A percentile compares a stretch with the other conserved stretches of the same genome.
Conservation (phyloP, 2,113 vertebrate species). For the Eptesicus fuscus region DNA sequence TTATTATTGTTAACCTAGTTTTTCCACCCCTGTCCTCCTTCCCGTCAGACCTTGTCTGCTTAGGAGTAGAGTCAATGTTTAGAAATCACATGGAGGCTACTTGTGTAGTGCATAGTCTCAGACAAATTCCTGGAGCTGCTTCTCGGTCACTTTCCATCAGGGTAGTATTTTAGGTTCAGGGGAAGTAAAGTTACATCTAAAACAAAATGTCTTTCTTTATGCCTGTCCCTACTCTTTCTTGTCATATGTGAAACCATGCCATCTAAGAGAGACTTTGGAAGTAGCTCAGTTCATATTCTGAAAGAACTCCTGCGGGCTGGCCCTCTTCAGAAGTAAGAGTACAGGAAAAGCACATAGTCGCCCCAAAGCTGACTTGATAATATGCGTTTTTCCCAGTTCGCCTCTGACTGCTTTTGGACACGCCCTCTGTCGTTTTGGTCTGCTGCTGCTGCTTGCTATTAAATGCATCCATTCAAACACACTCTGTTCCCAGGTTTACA, state of each 20-base stretch:
- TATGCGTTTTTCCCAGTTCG: not conserved
- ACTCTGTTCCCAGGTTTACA: slow-evolving; percentile 28
- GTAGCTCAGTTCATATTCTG: not conserved
- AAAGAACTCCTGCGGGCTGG: not conserved
- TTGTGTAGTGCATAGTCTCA: not conserved
- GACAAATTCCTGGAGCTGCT: not conserved
- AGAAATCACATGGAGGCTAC: not conserved
- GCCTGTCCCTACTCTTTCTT: not conserved
- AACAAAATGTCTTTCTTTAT: not conserved
- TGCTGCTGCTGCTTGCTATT: slow-evolving; percentile 6
- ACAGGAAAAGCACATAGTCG: not conserved
- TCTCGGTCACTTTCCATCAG: not conserved
- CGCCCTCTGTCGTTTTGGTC: not conserved
- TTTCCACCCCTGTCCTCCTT: not conserved
- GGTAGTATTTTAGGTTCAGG: not conserved
- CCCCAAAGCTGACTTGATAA: not conserved
- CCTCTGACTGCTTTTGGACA: not conserved
- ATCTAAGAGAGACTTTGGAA: not conserved
- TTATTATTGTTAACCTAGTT: not conserved
- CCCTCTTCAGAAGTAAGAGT: not conserved
- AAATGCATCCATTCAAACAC: not conserved
- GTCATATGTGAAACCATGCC: not conserved
- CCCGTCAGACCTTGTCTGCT: not conserved
- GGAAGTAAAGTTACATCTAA: slow-evolving; percentile 13
- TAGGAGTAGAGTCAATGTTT: not conserved